phyloP scores from a whole-genome alignment of 2,797 vertebrate genomes.

The Hephaestus fuliginosus region DNA sequence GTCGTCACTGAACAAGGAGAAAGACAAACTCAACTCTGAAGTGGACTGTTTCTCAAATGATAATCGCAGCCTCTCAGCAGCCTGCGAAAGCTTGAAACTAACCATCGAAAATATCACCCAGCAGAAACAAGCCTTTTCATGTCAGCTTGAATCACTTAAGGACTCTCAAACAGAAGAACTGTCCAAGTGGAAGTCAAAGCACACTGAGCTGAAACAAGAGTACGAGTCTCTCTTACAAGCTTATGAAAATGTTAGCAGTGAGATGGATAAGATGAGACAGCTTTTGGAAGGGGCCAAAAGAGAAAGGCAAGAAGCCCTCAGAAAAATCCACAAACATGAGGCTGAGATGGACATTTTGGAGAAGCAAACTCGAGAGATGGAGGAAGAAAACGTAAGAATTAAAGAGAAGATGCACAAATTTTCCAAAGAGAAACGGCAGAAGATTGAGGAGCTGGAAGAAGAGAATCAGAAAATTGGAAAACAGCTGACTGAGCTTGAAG shows the following conservation, averaged over 20 bases:
- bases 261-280: constrained; percentile 93
- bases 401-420: constrained; percentile 83
- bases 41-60: constrained; percentile 83
- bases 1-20: constrained; percentile 66
- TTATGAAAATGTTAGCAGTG: constrained; percentile 90
- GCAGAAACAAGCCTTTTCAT: constrained; percentile 92
- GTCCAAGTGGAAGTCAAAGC: constrained; percentile 90
- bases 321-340: constrained; percentile 81
- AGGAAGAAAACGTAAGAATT: constrained; percentile 81
- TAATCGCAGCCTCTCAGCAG: constrained; percentile 89
- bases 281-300: constrained; percentile 86
- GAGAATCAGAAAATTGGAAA: constrained; percentile 80
- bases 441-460: constrained; percentile 82
- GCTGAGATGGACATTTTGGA: constrained; percentile 79
- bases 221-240: constrained; percentile 92
- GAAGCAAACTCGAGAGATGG: constrained; percentile 74
- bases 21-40: constrained; percentile 75
- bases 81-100: constrained; percentile 91
- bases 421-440: constrained; percentile 78
- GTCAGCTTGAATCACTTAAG: constrained; percentile 91
- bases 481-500: constrained; percentile 73
- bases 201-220: constrained; percentile 90
- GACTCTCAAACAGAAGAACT: constrained; percentile 92
- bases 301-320: constrained; percentile 88
- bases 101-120: constrained; percentile 92